A percentile compares a stretch with the other conserved stretches of the same genome.
Conservation (phyloP, 1,140 invertebrate genomes). For the Drosophila fuyamai region DNA sequence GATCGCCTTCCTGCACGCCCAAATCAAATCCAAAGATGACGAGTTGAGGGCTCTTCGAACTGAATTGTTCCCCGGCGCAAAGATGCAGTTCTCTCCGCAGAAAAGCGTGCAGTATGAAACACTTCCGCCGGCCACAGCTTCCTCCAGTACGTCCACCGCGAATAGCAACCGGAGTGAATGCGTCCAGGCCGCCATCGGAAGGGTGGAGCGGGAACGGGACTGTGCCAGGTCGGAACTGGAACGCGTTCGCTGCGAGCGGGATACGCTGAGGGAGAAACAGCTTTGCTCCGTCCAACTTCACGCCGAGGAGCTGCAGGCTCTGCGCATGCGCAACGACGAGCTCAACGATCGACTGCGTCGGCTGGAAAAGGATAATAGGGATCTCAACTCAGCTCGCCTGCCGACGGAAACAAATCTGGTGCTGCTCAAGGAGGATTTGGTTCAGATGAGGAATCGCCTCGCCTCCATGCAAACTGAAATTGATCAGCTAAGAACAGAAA, state of each 20-base stretch:
- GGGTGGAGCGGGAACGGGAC: slow-evolving; percentile 75
- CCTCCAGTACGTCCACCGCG: slow-evolving; percentile 14
- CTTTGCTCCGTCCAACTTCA: slow-evolving; percentile 61
- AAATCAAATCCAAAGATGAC: slow-evolving; percentile 83
- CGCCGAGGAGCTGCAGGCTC: slow-evolving; percentile 56
- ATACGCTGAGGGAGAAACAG: slow-evolving; percentile 72
- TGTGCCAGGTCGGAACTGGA: slow-evolving; percentile 73
- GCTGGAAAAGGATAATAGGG: slow-evolving; percentile 71
- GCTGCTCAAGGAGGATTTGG: slow-evolving; percentile 70
- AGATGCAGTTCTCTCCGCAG: slow-evolving; percentile 35
- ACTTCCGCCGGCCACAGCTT: slow-evolving; percentile 14
- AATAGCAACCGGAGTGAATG: slow-evolving; percentile 62
- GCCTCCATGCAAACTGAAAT: slow-evolving; percentile 49
- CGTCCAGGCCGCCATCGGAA: slow-evolving; percentile 70
- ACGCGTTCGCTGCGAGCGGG: slow-evolving; percentile 71
- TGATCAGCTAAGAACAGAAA: slow-evolving; percentile 44
- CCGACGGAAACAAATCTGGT: slow-evolving; percentile 68
- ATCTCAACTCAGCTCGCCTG: slow-evolving; percentile 63
- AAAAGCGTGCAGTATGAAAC: slow-evolving; percentile 47
- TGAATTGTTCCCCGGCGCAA: slow-evolving; percentile 49
- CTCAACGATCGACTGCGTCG: slow-evolving; percentile 56
- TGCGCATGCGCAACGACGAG: slow-evolving; percentile 62
- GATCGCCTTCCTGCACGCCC: slow-evolving; percentile 70
- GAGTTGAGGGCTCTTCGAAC: slow-evolving; percentile 61
- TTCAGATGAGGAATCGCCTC: slow-evolving; percentile 49